Conservation (phyloP, 2,113 vertebrate species). For the mouse (Mus musculus) region GRCm39 chr2:46131001-46131500, state of each 20-base stretch:
- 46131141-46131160: neutral
- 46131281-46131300: constrained; percentile 66
- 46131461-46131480: constrained; percentile 67
- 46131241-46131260: constrained; percentile 63
- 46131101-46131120: neutral
- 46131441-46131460: constrained; percentile 68
- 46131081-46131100: constrained; percentile 43
- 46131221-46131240: constrained; percentile 45
- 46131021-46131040: constrained; percentile 23
- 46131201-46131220: constrained; percentile 38
- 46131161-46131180: constrained; percentile 40
- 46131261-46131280: constrained; percentile 44
- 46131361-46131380: constrained; percentile 77
- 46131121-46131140: constrained; percentile 58
- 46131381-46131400: constrained; percentile 62
- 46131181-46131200: constrained; percentile 49
- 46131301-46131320: constrained; percentile 73
- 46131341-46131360: constrained; percentile 74
- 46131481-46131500: constrained; percentile 64
- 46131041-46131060: constrained; percentile 29
- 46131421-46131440: constrained; percentile 75
- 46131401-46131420: constrained; percentile 76
- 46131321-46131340: constrained; percentile 73
- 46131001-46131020: neutral
- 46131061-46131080: constrained; percentile 45